phyloP scores from a whole-genome alignment of 2,888 invertebrate species.

The Pilophorus perplexus region DNA sequence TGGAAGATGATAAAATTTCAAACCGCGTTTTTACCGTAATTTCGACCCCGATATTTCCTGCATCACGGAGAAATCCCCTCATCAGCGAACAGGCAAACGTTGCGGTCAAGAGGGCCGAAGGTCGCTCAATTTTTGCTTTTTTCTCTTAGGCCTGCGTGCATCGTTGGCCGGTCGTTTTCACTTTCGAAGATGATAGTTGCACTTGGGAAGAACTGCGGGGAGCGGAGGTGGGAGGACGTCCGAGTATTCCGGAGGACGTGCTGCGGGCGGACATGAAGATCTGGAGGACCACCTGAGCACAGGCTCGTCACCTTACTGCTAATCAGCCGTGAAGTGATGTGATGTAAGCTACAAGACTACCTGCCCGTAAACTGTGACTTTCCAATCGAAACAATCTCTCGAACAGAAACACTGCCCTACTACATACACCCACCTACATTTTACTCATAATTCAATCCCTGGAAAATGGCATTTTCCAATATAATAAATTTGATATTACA shows the following conservation, averaged over 20 bases:
- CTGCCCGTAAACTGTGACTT: slow-evolving; percentile 1
- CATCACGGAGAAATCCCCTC: too few relatives aligned
- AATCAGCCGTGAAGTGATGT: slow-evolving; percentile 6
- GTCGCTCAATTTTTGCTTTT: neutral
- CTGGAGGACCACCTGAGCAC: slow-evolving; percentile 2
- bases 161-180: neutral
- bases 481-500: too few relatives aligned
- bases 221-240: too few relatives aligned
- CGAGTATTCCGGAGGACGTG: neutral
- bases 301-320: neutral
- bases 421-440: neutral
- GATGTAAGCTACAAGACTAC: too few relatives aligned
- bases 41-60: too few relatives aligned
- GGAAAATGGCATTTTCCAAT: neutral
- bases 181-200: too few relatives aligned
- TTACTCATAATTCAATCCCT: neutral
- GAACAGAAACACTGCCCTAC: neutral
- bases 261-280: neutral
- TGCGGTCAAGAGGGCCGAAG: too few relatives aligned
- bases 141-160: neutral
- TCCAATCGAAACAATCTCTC: slow-evolving; percentile 2
- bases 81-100: too few relatives aligned
- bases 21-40: too few relatives aligned
- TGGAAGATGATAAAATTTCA: too few relatives aligned
- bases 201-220: too few relatives aligned